Conservation (phyloP, 2,797 vertebrate species). For the Manis javanica region DNA sequence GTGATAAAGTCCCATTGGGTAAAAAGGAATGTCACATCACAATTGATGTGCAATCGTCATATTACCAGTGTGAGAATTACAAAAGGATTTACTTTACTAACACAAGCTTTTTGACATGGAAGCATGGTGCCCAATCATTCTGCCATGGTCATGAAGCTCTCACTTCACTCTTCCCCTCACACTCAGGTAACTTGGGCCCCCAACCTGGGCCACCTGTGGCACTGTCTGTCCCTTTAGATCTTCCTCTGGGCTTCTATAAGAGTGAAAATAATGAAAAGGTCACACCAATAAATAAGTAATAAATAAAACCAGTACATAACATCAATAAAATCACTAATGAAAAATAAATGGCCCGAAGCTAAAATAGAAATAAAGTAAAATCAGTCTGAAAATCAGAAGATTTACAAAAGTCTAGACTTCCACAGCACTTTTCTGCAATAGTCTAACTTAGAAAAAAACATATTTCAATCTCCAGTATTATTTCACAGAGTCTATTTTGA, state of each 20-base stretch:
- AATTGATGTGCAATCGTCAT: background rate
- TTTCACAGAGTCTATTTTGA: background rate
- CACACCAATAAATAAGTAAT: background rate
- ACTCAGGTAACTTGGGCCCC: background rate
- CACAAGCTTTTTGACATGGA: background rate
- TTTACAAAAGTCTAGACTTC: background rate
- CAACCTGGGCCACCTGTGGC: background rate
- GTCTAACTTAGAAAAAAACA: background rate
- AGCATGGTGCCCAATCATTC: background rate
- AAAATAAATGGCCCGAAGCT: background rate
- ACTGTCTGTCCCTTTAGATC: background rate
- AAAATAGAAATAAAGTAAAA: background rate
- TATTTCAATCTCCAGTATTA: background rate
- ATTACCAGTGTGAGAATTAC: background rate
- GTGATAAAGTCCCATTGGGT: background rate
- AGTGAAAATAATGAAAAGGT: background rate
- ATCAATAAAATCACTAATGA: background rate
- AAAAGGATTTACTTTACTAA: background rate
- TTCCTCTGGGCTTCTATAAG: background rate
- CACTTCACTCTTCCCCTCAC: fast-evolving
- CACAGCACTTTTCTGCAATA: background rate
- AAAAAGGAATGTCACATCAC: background rate
- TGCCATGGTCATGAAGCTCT: background rate
- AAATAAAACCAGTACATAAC: background rate
- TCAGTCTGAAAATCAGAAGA: background rate